Evolutionary conservation across 2,797 vertebrate genomes (phyloP).

Genomic region (Ptychobarbus kaznakovi): DNA sequence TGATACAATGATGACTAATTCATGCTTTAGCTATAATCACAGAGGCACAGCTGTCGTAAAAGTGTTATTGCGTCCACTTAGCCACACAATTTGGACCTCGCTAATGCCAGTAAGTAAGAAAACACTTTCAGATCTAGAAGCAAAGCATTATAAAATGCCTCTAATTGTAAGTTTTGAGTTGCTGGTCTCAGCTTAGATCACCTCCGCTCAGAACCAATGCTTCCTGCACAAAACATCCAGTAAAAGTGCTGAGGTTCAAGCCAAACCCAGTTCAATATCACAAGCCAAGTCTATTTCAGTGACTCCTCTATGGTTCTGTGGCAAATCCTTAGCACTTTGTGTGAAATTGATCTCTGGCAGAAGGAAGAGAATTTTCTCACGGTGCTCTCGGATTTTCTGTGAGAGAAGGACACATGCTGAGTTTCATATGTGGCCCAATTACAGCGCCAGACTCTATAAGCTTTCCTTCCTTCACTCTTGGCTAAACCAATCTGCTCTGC

Average conservation of each 20-base stretch:
- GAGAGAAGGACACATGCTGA: conserved; percentile 72
- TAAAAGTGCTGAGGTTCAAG: conserved; percentile 65
- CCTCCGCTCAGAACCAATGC: conserved; percentile 54
- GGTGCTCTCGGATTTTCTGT: conserved; percentile 71
- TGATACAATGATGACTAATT: conserved; percentile 16
- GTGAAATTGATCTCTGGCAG: conserved; percentile 80
- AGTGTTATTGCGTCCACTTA: background rate
- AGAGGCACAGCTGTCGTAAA: conserved; percentile 7
- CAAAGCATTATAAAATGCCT: conserved; percentile 71
- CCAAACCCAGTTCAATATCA: conserved; percentile 77
- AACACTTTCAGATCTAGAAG: conserved; percentile 61
- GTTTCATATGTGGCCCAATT: conserved; percentile 50
- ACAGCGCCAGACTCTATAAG: conserved; percentile 64
- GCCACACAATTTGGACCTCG: conserved; percentile 9
- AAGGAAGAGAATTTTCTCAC: conserved; percentile 76
- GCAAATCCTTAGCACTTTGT: conserved; percentile 74
- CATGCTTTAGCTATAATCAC: background rate
- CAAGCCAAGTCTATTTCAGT: conserved; percentile 76
- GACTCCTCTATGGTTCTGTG: conserved; percentile 72
- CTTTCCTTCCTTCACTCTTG: conserved; percentile 72
- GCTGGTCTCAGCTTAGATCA: conserved; percentile 68
- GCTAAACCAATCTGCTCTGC: conserved; percentile 74
- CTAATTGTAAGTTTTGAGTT: conserved; percentile 64
- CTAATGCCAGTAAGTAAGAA: conserved; percentile 41
- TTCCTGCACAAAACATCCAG: conserved; percentile 65